Conservation (phyloP, 2,113 vertebrate genomes). For the Conger conger region DNA sequence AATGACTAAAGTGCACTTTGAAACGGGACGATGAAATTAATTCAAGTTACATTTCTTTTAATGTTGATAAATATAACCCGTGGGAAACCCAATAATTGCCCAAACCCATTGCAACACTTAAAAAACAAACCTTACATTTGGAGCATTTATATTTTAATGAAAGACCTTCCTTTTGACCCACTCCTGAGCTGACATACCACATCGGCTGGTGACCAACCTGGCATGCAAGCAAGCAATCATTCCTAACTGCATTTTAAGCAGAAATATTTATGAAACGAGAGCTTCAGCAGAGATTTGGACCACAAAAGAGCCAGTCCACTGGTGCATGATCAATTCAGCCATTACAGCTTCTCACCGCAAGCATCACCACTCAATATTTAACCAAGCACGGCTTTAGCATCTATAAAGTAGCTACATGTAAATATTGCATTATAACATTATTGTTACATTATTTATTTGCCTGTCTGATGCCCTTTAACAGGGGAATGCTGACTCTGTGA, state of each 20-base stretch:
- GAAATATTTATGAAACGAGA: neutral
- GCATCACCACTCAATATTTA: slow-evolving; percentile 1
- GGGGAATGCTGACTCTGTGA: neutral
- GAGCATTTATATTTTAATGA: neutral
- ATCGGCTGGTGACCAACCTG: neutral
- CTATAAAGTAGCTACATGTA: neutral
- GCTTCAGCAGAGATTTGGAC: neutral
- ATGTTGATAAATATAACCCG: neutral
- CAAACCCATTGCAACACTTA: too few species aligned
- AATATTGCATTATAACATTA: neutral
- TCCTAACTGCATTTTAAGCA: neutral
- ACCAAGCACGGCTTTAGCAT: neutral
- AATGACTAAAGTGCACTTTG: neutral
- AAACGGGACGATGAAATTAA: neutral
- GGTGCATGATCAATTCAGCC: neutral
- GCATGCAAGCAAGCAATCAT: neutral
- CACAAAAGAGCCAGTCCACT: neutral
- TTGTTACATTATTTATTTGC: neutral
- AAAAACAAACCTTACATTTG: too few species aligned
- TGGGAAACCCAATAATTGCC: neutral
- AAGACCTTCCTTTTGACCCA: neutral
- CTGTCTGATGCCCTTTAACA: neutral
- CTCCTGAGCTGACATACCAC: neutral
- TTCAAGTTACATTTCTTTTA: neutral
- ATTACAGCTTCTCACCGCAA: neutral